Evolutionary conservation across 2,113 vertebrate species (phyloP).

Genomic region (Triplophysa siluroides): DNA sequence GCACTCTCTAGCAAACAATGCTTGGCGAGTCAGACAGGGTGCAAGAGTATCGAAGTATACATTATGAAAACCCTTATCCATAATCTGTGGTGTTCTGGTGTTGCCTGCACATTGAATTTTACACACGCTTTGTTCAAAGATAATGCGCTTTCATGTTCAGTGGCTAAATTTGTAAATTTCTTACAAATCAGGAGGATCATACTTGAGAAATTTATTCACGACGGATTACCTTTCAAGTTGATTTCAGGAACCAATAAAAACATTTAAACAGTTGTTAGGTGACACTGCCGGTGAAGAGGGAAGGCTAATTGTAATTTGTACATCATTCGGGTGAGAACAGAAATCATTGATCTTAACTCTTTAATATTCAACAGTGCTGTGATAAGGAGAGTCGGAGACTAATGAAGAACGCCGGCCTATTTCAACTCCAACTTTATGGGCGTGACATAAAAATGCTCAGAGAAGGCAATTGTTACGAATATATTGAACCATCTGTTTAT

Average conservation of each 20-base stretch:
- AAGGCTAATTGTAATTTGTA: slow-evolving; percentile 23
- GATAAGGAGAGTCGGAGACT: background rate
- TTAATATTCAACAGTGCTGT: slow-evolving; percentile 29
- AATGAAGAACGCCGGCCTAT: slow-evolving; percentile 22
- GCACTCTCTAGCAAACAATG: background rate
- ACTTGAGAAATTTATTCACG: background rate
- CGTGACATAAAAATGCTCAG: too few relatives aligned
- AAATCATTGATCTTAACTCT: slow-evolving; percentile 35
- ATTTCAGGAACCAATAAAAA: slow-evolving; percentile 10
- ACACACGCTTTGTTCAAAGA: background rate
- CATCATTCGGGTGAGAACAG: background rate
- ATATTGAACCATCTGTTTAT: too few relatives aligned
- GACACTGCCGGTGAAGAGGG: slow-evolving; percentile 9
- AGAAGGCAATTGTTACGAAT: too few relatives aligned
- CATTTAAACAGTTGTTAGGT: background rate
- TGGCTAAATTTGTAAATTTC: background rate
- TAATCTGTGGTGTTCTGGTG: background rate
- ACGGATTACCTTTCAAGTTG: background rate
- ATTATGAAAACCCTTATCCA: background rate
- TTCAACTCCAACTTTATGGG: too few relatives aligned
- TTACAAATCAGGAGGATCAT: background rate
- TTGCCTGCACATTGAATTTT: background rate
- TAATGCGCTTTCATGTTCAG: background rate
- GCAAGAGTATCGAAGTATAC: background rate
- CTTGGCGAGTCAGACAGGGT: background rate